Evolutionary conservation across 2,113 vertebrate species (phyloP), one percentile per base, ranked within the genome.

Genomic region (Callocephalon fimbriatum): DNA sequence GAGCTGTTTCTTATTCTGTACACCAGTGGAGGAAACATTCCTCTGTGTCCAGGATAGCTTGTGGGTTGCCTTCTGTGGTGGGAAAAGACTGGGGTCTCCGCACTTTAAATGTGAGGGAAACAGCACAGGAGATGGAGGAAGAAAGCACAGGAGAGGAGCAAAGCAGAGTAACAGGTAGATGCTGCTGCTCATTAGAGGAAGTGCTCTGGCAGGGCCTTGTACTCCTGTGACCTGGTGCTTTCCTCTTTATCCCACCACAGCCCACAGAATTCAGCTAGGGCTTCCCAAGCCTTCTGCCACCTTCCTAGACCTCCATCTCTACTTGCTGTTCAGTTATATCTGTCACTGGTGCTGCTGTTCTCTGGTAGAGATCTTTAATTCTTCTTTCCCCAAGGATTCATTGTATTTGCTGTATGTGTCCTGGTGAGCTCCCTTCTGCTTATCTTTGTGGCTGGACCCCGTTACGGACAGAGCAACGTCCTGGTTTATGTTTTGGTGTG

Each of bases 401-500:
- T 99, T 82, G 97, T 97, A 51, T 99, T 98, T 96, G 98, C 98
- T n/a, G 92, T 95, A n/a, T 98, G 98, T 83, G 94, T 99, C 82
- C 97, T 98, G 88, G 98, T 97, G 91, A 98, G 98, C 96, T 98
- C 98, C 91, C 93, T 98, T 90, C 97, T 98, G 58, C 98, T 99
- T 67, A 97, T 99, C 89, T 98, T 99, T 58, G 97, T 98, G 71
- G 98, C 98, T 68, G 98, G 98, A 11, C 98, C 98, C 15, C 97
- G 95, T 29, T 98, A 98, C 0, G 98, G 98, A 81, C 98, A 98
- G 97, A 99, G 97, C 97, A 99, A 99, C 6, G 96, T 99, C 59
- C 97, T 99, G 86, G 98, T 99, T 83, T 99, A 98, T 91, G 98
- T 99, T 95, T 95, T 98, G 89, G 98, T 99, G 97, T 99, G 98